phyloP scores from a whole-genome alignment of 2,888 invertebrate species.

The Aporophyla nigra region DNA sequence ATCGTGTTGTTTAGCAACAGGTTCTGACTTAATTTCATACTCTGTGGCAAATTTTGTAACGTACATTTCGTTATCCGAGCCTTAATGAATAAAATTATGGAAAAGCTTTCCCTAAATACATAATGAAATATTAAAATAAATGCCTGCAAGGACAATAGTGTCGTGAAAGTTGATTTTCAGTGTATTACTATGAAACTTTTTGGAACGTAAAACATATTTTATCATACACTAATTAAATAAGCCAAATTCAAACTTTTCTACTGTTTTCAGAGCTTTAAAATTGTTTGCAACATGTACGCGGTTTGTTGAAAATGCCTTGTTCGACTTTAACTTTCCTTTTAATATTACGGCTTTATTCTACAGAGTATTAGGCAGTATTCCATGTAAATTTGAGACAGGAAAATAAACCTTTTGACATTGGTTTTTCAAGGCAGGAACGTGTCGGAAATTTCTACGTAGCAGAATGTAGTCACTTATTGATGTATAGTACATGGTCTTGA shows the following conservation, averaged over 20 bases:
- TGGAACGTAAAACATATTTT: constrained; percentile 34
- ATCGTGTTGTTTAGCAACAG: constrained; percentile 24
- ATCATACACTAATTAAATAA: constrained; percentile 24
- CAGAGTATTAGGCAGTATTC: not conserved
- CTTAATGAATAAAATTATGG: constrained; percentile 5
- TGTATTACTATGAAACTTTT: constrained; percentile 33
- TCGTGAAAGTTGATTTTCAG: not conserved
- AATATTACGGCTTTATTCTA: not conserved
- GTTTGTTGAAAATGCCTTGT: constrained; percentile 42
- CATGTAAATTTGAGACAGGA: not conserved
- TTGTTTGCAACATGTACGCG: constrained; percentile 46
- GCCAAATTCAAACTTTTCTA: constrained; percentile 39
- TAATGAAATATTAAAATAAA: constrained; percentile 7
- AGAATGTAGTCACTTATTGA: not conserved
- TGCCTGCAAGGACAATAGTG: not conserved
- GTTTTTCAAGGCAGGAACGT: not conserved
- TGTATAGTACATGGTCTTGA: not conserved
- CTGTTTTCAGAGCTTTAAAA: constrained; percentile 38
- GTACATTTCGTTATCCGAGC: not conserved
- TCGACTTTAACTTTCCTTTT: constrained; percentile 40
- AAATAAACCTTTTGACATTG: not conserved
- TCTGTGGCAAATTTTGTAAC: constrained; percentile 15
- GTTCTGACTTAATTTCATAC: constrained; percentile 16
- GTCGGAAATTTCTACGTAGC: not conserved
- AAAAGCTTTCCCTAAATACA: not conserved